These are phyloP conservation scores for Cremastinae sp. DNA, from an alignment of 2,888 invertebrate species.

Conservation along the genomic window DNA sequence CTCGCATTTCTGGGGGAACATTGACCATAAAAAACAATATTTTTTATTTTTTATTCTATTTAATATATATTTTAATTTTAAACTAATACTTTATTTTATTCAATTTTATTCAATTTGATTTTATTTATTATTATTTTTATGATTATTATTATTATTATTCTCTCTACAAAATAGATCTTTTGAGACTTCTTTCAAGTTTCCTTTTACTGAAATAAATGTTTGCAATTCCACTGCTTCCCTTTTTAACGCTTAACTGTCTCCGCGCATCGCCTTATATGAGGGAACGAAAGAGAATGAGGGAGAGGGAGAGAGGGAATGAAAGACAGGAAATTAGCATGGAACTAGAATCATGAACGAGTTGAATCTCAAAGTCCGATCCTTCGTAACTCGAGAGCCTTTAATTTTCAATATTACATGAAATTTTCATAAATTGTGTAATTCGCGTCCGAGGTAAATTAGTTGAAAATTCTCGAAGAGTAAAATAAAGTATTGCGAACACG, in stretches of 20 bases:
- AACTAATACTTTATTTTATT: too few species aligned
- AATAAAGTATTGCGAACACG: too few species aligned
- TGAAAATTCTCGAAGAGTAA: not conserved
- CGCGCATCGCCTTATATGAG: constrained; percentile 18
- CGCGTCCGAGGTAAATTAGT: not conserved
- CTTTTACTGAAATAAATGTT: constrained; percentile 38
- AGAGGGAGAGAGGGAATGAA: constrained; percentile 5
- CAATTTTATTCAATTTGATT: not conserved
- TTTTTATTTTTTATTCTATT: constrained; percentile 3
- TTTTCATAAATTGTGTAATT: not conserved
- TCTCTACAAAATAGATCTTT: not conserved
- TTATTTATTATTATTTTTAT: too few species aligned
- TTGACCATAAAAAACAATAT: constrained; percentile 19
- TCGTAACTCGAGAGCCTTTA: not conserved
- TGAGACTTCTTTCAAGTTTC: constrained; percentile 36
- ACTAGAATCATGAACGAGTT: too few species aligned
- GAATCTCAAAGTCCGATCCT: not conserved
- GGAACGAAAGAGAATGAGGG: constrained; percentile 14
- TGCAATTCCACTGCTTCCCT: constrained; percentile 25
- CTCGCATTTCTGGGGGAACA: constrained; percentile 11
- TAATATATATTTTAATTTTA: not conserved
- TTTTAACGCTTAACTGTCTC: constrained; percentile 28
- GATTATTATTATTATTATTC: not conserved
- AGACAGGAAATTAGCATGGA: not conserved
- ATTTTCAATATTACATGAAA: constrained; percentile 4